Percentiles rank a stretch among this genome's conserved stretches.
Evolutionary conservation across 2,888 invertebrate genomes (phyloP).

Genomic region (Gandaritis pyraliata): DNA sequence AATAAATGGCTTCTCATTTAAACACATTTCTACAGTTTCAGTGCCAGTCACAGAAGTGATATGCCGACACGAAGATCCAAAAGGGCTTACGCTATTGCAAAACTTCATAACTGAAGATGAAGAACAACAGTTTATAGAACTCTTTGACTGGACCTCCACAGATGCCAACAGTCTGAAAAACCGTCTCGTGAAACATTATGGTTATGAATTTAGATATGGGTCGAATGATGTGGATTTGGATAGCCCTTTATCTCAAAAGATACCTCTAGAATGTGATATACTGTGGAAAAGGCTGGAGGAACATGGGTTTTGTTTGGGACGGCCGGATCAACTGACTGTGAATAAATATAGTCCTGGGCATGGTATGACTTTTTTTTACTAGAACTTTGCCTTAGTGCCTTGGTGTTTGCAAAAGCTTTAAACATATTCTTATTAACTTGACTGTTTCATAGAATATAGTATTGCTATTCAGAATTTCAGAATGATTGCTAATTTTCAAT

Average conservation of each 20-base stretch:
- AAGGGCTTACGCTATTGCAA: constrained; percentile 88
- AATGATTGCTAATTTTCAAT: too few species aligned
- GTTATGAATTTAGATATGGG: constrained; percentile 95
- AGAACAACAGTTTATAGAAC: constrained; percentile 85
- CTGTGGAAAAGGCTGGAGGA: constrained; percentile 85
- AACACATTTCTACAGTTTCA: constrained; percentile 51
- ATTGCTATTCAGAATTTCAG: too few species aligned
- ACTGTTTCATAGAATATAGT: too few species aligned
- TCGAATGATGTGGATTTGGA: constrained; percentile 92
- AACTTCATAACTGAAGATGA: constrained; percentile 89
- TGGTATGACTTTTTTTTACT: constrained; percentile 72
- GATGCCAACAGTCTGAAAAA: constrained; percentile 86
- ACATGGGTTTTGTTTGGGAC: constrained; percentile 60
- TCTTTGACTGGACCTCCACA: constrained; percentile 82
- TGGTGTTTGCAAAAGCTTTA: too few species aligned
- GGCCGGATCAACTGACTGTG: constrained; percentile 93
- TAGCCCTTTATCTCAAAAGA: constrained; percentile 85
- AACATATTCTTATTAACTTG: too few species aligned
- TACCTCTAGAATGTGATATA: constrained; percentile 89
- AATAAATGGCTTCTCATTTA: too few species aligned
- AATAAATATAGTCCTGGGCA: constrained; percentile 94
- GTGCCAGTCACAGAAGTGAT: constrained; percentile 68
- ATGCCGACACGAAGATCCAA: constrained; percentile 78
- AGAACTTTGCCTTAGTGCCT: not conserved
- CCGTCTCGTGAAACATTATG: constrained; percentile 94